Conservation (phyloP, 2,888 invertebrate genomes). For the Papilio gigon region DNA sequence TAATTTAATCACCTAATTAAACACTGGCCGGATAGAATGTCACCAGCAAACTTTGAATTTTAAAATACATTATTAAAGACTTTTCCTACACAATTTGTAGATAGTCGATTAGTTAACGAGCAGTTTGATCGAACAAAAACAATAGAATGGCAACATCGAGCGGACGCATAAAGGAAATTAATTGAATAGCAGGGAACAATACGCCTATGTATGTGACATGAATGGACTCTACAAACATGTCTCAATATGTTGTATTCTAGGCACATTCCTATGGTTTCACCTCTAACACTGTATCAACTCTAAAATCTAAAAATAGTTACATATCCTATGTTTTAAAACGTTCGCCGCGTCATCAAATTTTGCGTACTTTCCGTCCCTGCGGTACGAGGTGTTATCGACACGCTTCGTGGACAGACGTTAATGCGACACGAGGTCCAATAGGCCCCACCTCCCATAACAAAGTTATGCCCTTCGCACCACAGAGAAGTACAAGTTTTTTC, state of each 20-base stretch:
- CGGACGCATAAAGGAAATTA: slow-evolving; percentile 7
- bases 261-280: neutral
- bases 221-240: slow-evolving; percentile 14
- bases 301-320: too few relatives aligned
- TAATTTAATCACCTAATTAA: too few relatives aligned
- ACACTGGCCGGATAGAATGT: too few relatives aligned
- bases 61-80: neutral
- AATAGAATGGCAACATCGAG: slow-evolving; percentile 20
- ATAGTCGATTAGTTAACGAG: slow-evolving; percentile 12
- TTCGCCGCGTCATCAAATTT: too few relatives aligned
- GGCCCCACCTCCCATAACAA: too few relatives aligned
- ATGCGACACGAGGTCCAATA: too few relatives aligned
- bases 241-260: neutral
- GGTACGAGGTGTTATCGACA: too few relatives aligned
- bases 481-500: too few relatives aligned
- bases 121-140: slow-evolving; percentile 8
- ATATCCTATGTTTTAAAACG: neutral
- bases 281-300: too few relatives aligned
- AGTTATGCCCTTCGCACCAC: too few relatives aligned
- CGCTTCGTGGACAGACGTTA: too few relatives aligned
- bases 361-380: too few relatives aligned
- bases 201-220: slow-evolving; percentile 14
- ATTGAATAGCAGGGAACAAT: slow-evolving; percentile 17
- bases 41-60: neutral
- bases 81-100: neutral